Percentiles rank a stretch among this genome's conserved stretches.
Evolutionary conservation across 2,888 invertebrate species (phyloP).

Genomic region (Tetranychus truncatus): DNA sequence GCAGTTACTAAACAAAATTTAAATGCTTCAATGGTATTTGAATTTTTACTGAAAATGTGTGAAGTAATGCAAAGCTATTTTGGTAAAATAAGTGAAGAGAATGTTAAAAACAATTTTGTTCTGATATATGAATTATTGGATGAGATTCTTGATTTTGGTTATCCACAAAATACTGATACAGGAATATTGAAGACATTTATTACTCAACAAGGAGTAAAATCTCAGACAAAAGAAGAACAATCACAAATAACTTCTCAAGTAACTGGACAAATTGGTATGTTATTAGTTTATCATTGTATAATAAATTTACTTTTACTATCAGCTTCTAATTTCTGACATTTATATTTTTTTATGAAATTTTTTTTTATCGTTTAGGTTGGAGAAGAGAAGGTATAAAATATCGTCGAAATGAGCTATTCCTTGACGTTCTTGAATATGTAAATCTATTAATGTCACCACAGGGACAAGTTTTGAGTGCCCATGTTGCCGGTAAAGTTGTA

Average conservation of each 20-base stretch:
- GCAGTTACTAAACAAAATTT: slow-evolving; percentile 99
- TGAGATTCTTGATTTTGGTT: slow-evolving; percentile 97
- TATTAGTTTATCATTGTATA: neutral
- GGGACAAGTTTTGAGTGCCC: slow-evolving; percentile 93
- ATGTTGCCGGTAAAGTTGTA: slow-evolving; percentile 96
- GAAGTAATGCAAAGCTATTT: slow-evolving; percentile 97
- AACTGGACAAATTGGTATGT: slow-evolving; percentile 31
- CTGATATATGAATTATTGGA: slow-evolving; percentile 95
- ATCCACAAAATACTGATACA: slow-evolving; percentile 98
- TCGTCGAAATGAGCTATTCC: slow-evolving; percentile 87
- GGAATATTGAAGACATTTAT: slow-evolving; percentile 98
- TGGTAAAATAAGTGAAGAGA: slow-evolving; percentile 97
- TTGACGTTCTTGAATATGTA: slow-evolving; percentile 95
- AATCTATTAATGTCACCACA: slow-evolving; percentile 98
- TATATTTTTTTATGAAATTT: too few species aligned
- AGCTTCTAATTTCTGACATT: neutral
- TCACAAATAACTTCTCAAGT: slow-evolving; percentile 95
- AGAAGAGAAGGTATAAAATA: slow-evolving; percentile 98
- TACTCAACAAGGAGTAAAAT: slow-evolving; percentile 96
- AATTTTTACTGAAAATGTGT: slow-evolving; percentile 82
- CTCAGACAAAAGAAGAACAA: slow-evolving; percentile 96
- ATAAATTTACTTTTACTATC: neutral
- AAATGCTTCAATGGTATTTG: slow-evolving; percentile 99
- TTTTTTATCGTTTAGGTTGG: too few species aligned
- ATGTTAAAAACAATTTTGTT: slow-evolving; percentile 99